Percentiles rank a stretch among this genome's conserved stretches.
phyloP scores from a whole-genome alignment of 2,888 invertebrate species.

The Augiades crinisus region DNA sequence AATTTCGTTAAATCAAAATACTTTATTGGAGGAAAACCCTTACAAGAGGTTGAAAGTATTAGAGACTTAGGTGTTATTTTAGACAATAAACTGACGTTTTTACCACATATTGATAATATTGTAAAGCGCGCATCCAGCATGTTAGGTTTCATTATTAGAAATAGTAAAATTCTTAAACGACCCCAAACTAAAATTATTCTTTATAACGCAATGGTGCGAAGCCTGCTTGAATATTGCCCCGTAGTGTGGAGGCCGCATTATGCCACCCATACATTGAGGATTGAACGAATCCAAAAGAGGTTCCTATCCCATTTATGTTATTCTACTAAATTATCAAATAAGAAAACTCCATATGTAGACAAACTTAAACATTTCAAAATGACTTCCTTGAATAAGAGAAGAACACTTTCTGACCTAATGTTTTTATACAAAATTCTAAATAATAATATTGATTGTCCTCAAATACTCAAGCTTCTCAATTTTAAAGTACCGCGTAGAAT shows the following conservation, averaged over 20 bases:
- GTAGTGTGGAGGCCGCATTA: slow-evolving; percentile 1
- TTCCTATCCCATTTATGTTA: not conserved
- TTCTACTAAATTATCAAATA: not conserved
- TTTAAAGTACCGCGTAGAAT: not conserved
- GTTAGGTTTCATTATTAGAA: not conserved
- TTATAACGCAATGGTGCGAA: not conserved
- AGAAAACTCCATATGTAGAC: too few relatives aligned
- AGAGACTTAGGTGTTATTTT: not conserved
- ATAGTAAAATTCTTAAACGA: not conserved
- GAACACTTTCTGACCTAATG: not conserved
- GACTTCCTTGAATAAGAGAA: not conserved
- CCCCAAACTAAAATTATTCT: not conserved
- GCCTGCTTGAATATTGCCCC: not conserved
- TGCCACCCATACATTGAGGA: not conserved
- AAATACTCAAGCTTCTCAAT: not conserved
- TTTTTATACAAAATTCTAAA: not conserved
- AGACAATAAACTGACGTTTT: not conserved
- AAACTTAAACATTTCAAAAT: too few relatives aligned
- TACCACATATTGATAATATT: not conserved
- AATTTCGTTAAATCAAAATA: not conserved
- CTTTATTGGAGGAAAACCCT: not conserved
- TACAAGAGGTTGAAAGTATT: not conserved
- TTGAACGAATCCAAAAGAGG: not conserved
- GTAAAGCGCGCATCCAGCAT: not conserved
- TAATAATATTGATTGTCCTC: not conserved